A percentile compares a stretch with the other conserved stretches of the same genome.
These are phyloP conservation scores for Myioborus miniatus DNA, from an alignment of 2,797 vertebrate genomes.

Conservation along the genomic window DNA sequence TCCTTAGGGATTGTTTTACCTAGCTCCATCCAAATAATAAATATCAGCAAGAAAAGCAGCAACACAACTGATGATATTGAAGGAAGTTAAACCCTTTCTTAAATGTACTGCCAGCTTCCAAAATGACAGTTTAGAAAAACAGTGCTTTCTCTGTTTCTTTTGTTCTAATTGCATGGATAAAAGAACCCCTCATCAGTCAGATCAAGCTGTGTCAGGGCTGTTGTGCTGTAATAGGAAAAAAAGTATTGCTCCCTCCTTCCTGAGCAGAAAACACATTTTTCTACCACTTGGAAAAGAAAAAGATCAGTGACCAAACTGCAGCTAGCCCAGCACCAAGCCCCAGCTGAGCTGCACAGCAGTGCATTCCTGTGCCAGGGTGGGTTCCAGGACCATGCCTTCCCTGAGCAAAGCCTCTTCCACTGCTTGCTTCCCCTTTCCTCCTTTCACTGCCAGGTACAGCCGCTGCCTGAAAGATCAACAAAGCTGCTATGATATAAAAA, in stretches of 20 bases:
- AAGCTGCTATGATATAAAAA: not conserved
- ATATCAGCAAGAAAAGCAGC: slow-evolving; percentile 19
- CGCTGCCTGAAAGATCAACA: not conserved
- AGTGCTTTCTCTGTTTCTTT: not conserved
- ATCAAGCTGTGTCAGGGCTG: not conserved
- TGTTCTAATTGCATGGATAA: slow-evolving; percentile 6
- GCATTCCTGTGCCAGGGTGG: fast-evolving
- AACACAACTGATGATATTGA: not conserved
- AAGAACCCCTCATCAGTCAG: not conserved
- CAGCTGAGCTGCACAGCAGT: not conserved
- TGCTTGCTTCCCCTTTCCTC: not conserved
- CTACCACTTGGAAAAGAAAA: fast-evolving
- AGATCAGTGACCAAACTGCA: not conserved
- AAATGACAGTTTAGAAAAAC: not conserved
- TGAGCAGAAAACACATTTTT: not conserved
- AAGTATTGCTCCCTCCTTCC: not conserved
- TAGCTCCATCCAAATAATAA: slow-evolving; percentile 44
- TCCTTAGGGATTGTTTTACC: slow-evolving; percentile 61
- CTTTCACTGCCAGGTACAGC: not conserved
- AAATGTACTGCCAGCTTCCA: not conserved
- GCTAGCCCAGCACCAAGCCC: not conserved
- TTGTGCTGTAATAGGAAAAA: not conserved
- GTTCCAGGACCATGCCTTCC: not conserved
- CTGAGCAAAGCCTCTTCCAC: not conserved
- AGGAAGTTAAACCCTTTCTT: slow-evolving; percentile 17